Percentiles rank a stretch among this genome's conserved stretches.
phyloP scores from a whole-genome alignment of 1,140 invertebrate species.

The Harpegnathos saltator region DNA sequence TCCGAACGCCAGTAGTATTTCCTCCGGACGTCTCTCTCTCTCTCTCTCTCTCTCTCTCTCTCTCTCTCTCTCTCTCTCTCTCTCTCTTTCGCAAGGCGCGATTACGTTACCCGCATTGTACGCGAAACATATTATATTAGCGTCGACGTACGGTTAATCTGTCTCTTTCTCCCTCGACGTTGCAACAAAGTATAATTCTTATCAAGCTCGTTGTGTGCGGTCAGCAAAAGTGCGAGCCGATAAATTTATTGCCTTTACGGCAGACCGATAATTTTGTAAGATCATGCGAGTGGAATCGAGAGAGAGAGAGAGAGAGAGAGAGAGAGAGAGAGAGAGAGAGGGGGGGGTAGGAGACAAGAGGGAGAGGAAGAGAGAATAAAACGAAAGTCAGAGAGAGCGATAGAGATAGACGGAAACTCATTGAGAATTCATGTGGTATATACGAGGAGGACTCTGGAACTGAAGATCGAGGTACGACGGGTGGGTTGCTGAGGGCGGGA shows the following conservation, averaged over 20 bases:
- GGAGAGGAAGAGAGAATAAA: too few species aligned
- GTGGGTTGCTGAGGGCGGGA: slow-evolving; percentile 14
- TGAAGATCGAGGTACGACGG: slow-evolving; percentile 61
- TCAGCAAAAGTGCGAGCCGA: slow-evolving; percentile 66
- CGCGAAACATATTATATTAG: neutral
- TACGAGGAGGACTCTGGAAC: slow-evolving; percentile 64
- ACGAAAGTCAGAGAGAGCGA: too few species aligned
- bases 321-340: neutral
- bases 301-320: slow-evolving; percentile 39
- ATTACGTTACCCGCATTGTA: slow-evolving; percentile 13
- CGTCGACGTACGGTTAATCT: neutral
- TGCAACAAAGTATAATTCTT: neutral
- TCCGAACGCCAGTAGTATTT: slow-evolving; percentile 21
- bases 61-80: too few species aligned
- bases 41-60: too few species aligned
- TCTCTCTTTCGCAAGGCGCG: neutral
- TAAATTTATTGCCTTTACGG: slow-evolving; percentile 82
- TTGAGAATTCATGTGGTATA: slow-evolving; percentile 81
- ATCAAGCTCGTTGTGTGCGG: neutral
- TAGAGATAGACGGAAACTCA: slow-evolving; percentile 68
- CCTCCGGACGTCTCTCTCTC: neutral
- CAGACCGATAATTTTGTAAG: slow-evolving; percentile 79
- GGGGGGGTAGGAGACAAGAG: too few species aligned
- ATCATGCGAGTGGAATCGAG: slow-evolving; percentile 33
- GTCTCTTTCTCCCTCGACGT: neutral